phyloP scores from a whole-genome alignment of 2,888 invertebrate species.

The Agrochola litura region DNA sequence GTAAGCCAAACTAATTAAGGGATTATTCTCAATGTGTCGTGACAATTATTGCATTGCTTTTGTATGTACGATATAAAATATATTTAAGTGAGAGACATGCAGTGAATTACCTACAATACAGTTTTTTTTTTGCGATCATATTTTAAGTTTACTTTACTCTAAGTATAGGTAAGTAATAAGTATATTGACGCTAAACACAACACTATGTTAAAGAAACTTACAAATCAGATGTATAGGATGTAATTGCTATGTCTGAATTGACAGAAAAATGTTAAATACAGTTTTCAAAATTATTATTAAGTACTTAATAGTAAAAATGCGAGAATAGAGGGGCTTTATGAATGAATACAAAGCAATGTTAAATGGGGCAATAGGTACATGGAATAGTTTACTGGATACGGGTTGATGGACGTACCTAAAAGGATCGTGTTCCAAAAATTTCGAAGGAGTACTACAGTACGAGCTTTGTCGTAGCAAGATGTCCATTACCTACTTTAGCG shows the following conservation, averaged over 20 bases:
- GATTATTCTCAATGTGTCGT: slow-evolving; percentile 46
- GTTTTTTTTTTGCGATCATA: background rate
- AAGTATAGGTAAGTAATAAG: background rate
- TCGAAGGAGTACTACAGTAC: background rate
- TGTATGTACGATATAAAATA: slow-evolving; percentile 54
- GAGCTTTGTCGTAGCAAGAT: background rate
- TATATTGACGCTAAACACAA: slow-evolving; percentile 2
- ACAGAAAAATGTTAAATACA: background rate
- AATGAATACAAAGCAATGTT: background rate
- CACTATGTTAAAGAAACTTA: background rate
- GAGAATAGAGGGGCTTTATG: background rate
- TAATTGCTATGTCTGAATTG: background rate
- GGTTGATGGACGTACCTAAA: background rate
- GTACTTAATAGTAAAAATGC: background rate
- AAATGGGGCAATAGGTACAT: background rate
- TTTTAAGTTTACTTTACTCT: slow-evolving; percentile 4
- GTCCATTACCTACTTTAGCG: no score
- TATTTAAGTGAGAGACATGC: slow-evolving; percentile 12
- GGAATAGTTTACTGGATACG: background rate
- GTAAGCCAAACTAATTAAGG: slow-evolving; percentile 36
- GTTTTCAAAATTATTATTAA: background rate
- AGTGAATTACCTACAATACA: slow-evolving; percentile 19
- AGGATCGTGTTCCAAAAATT: no score
- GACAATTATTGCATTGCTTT: slow-evolving; percentile 62
- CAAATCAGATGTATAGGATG: background rate